A percentile compares a stretch with the other conserved stretches of the same genome.
Evolutionary conservation across 2,113 vertebrate genomes (phyloP).

Genomic region (Melanerpes aurifrons): DNA sequence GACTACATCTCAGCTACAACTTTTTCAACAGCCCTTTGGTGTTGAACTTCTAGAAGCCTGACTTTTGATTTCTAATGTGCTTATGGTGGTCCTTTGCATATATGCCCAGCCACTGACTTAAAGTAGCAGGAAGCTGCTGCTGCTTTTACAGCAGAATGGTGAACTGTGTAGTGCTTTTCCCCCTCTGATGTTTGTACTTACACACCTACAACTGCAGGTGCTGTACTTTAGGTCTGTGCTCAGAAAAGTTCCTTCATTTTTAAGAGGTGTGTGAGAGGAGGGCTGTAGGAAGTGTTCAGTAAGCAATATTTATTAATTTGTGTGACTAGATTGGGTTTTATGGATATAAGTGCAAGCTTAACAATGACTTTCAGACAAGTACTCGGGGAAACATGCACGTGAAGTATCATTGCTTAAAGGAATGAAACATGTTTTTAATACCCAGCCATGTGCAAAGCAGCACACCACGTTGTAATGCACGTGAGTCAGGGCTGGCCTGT

Average conservation of each 20-base stretch:
- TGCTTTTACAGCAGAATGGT: accelerated
- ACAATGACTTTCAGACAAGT: neutral
- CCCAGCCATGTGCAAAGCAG: neutral
- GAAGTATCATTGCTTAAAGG: neutral
- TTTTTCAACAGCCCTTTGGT: neutral
- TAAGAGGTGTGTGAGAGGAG: neutral
- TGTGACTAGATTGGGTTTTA: neutral
- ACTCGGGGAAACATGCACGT: neutral
- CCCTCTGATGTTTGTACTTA: neutral
- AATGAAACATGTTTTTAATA: neutral
- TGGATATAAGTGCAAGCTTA: neutral
- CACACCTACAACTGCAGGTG: neutral
- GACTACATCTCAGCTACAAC: neutral
- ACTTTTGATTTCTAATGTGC: neutral
- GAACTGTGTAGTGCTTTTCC: neutral
- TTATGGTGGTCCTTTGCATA: neutral
- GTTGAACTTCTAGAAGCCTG: neutral
- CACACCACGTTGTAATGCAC: neutral
- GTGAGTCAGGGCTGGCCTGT: neutral
- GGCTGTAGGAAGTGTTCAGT: neutral
- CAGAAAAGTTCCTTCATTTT: neutral
- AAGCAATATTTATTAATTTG: neutral
- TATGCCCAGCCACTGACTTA: neutral
- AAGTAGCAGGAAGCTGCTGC: neutral
- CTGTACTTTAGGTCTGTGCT: neutral